phyloP scores from a whole-genome alignment of 2,797 vertebrate genomes.

The Melanotaenia boesemani region DNA sequence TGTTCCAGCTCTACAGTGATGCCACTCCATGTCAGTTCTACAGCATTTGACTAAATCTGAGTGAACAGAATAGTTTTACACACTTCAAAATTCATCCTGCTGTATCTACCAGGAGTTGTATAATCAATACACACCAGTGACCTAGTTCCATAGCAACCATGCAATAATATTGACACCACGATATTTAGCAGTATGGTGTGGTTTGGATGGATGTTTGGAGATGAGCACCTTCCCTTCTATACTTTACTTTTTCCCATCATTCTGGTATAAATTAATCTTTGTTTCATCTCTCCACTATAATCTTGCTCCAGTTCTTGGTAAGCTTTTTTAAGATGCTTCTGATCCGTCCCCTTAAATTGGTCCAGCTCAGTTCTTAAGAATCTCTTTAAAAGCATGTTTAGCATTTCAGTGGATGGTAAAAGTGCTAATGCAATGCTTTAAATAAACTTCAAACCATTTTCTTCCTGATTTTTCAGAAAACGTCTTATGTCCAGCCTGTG shows the following conservation, averaged over 20 bases:
- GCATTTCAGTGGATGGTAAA: not conserved
- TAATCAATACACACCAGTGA: not conserved
- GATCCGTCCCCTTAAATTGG: not conserved
- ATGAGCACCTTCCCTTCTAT: not conserved
- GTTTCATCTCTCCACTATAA: not conserved
- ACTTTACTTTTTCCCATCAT: too few relatives aligned
- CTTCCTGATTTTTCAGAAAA: not conserved
- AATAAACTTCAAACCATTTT: not conserved
- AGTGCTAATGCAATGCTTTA: not conserved
- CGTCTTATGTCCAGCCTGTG: not conserved
- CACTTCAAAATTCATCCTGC: not conserved
- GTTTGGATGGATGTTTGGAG: not conserved
- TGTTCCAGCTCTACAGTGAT: not conserved
- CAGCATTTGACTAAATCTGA: not conserved
- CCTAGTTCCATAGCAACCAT: not conserved
- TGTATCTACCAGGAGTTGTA: not conserved
- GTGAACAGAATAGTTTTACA: not conserved
- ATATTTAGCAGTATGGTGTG: not conserved
- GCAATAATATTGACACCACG: not conserved
- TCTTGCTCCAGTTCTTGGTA: not conserved
- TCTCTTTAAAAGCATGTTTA: not conserved
- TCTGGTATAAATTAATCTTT: not conserved
- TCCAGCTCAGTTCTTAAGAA: not conserved
- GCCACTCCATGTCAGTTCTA: not conserved
- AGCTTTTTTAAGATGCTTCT: not conserved